Evolutionary conservation across 2,113 vertebrate genomes (phyloP), one percentile per base, ranked within the genome.

Genomic region (Pionites leucogaster): DNA sequence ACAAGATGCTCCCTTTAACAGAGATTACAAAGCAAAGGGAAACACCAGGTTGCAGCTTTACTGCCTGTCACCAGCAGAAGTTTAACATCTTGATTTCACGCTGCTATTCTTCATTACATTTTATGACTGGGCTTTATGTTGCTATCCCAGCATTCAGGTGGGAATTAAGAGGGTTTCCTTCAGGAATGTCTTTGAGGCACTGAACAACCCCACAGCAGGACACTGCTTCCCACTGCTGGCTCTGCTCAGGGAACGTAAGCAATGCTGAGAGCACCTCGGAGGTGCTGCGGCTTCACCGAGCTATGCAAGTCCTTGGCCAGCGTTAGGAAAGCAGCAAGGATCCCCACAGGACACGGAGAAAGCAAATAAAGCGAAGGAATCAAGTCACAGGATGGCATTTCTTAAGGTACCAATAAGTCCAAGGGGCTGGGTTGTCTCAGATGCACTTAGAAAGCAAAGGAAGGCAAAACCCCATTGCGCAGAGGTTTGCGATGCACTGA

Each of bases 41-140:
- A 60, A 67, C 63, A 27, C 74, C 39, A 33, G 78, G 49, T 92
- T 92, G 81, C 78, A 87, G 74, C 91, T 95, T 84, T 81, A 92
- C 68, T 62, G 82, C 79, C 87, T 55, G 87, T 72, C 94, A 60
- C 79, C 28, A 60, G 77, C 60, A 60, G 83, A 92, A 83, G 65
- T 94, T 97, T 84, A 88, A 94, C 91, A 90, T 94, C 95, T 96
- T 87, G 3, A 92, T 96, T 95, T 93, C 97, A 94, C 41, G 20
- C 87, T 79, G 95, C 70, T 88, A 81, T 94, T 94, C 86, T 68
- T 90, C 93, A 50, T 94, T 76, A 63, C 29, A 0, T 90, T 97
- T 95, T 88, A 95, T 72, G 65, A 64, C 87, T 8, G 22, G 77
- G 75, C 64, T 92, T 82, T 81, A 84, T 62, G 79, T n/a, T 39